phyloP scores from a whole-genome alignment of 2,888 invertebrate species.

The Aporophyla nigra region DNA sequence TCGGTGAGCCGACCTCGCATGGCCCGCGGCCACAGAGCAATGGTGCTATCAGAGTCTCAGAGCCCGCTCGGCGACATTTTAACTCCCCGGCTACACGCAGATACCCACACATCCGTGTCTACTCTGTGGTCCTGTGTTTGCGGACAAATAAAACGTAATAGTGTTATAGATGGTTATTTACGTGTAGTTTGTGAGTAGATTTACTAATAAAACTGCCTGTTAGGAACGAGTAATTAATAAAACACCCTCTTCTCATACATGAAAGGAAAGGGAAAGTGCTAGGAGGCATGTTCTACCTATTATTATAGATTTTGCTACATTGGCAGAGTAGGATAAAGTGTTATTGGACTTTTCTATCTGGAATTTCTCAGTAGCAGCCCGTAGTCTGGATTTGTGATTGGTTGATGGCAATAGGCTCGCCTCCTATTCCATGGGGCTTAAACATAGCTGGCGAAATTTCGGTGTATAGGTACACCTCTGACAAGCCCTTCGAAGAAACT shows the following conservation, averaged over 20 bases:
- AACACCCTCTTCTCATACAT: neutral
- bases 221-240: neutral
- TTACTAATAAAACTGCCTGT: neutral
- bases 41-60: constrained; percentile 63
- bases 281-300: neutral
- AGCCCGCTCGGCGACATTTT: constrained; percentile 48
- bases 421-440: no score
- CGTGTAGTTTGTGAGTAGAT: neutral
- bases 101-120: constrained; percentile 29
- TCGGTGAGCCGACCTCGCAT: constrained; percentile 32
- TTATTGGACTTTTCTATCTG: no score
- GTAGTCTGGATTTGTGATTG: no score
- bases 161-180: neutral
- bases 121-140: constrained; percentile 30
- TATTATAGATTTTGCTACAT: neutral
- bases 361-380: no score
- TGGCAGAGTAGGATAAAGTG: no score
- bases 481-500: no score
- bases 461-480: no score
- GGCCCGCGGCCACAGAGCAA: constrained; percentile 63
- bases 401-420: no score
- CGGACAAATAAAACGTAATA: constrained; percentile 45
- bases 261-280: neutral
- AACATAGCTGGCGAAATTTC: no score
- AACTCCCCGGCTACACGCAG: constrained; percentile 39